Conservation (phyloP, 2,113 vertebrate species). For the Dromas ardeola region DNA sequence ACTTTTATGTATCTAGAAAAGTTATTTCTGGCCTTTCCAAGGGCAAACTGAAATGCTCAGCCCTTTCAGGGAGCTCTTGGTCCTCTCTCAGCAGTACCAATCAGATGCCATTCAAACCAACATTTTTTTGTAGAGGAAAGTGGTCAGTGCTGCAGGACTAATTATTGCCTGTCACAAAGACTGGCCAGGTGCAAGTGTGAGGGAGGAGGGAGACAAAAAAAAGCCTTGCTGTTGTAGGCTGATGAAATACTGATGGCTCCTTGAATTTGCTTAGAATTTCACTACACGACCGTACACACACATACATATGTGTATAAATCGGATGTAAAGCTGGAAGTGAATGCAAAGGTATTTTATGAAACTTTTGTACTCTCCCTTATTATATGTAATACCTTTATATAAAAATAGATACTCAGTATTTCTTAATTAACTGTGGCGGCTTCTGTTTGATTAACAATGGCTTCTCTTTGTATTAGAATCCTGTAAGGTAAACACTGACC, state of each 20-base stretch:
- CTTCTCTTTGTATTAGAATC: background rate
- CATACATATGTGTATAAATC: background rate
- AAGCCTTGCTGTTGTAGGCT: background rate
- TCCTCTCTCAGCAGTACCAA: conserved; percentile 3
- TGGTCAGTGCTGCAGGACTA: background rate
- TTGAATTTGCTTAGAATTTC: background rate
- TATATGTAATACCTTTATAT: background rate
- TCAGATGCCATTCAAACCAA: conserved; percentile 21
- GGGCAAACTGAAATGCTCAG: background rate
- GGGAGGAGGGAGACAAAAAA: background rate
- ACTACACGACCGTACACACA: background rate
- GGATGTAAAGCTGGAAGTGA: background rate
- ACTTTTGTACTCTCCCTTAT: background rate
- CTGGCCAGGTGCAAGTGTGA: background rate
- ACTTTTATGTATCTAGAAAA: background rate
- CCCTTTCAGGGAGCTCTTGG: background rate
- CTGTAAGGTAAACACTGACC: background rate
- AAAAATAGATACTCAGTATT: background rate
- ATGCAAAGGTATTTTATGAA: background rate
- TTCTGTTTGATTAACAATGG: background rate
- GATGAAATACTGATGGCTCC: background rate
- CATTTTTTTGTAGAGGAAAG: background rate
- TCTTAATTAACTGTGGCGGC: background rate
- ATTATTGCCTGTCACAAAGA: background rate
- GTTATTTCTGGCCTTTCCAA: background rate